phyloP scores from a whole-genome alignment of 2,797 vertebrate genomes.

The Coregonus ussuriensis region DNA sequence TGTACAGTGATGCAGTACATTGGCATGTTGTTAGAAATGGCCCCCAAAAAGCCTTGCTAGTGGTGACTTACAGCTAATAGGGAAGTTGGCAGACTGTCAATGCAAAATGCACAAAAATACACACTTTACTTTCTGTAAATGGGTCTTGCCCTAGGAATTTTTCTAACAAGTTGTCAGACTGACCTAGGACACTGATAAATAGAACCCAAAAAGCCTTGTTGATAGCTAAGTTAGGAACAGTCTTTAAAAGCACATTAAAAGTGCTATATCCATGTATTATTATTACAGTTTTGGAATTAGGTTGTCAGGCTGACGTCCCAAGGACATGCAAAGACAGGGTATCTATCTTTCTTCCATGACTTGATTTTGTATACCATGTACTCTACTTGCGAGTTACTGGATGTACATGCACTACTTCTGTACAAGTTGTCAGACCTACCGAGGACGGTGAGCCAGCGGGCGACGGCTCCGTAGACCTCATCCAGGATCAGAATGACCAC shows the following conservation, averaged over 20 bases:
- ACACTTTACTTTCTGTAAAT: not conserved
- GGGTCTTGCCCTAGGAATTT: not conserved
- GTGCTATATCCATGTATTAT: no score
- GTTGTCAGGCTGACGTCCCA: no score
- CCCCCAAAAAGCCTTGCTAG: not conserved
- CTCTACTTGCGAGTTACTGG: no score
- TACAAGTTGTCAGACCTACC: constrained; percentile 67
- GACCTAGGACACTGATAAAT: constrained; percentile 75
- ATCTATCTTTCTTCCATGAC: no score
- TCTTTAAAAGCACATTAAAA: no score
- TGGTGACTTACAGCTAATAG: not conserved
- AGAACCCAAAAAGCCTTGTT: constrained; percentile 45
- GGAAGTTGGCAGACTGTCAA: not conserved
- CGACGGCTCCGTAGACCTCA: constrained; percentile 93
- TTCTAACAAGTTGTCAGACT: not conserved
- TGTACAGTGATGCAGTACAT: not conserved
- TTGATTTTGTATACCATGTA: no score
- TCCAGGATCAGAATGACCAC: constrained; percentile 98
- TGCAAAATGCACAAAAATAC: not conserved
- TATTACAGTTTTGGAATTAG: no score
- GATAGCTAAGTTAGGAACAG: not conserved
- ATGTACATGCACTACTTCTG: no score
- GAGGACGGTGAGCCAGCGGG: constrained; percentile 91
- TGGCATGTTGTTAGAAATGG: not conserved
- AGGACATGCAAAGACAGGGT: no score